Conservation (phyloP, 2,113 vertebrate species). For the Saguinus imperator region DNA sequence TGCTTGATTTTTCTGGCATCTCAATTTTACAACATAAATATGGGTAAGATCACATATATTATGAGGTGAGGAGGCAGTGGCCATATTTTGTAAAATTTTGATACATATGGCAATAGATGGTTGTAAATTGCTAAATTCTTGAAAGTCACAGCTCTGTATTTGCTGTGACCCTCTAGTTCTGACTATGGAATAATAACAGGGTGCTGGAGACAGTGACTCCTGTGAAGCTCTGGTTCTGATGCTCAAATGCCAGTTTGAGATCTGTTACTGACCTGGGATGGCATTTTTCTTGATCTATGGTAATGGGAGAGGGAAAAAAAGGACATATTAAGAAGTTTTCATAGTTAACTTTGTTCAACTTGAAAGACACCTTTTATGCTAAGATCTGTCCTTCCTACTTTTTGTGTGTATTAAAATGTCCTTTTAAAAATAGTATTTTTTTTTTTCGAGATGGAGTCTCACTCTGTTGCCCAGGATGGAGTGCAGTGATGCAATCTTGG, state of each 20-base stretch:
- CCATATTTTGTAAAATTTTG: background rate
- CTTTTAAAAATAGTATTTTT: background rate
- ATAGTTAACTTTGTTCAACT: background rate
- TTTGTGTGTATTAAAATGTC: background rate
- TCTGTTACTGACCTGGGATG: background rate
- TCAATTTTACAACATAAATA: background rate
- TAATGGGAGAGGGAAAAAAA: background rate
- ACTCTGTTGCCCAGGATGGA: no score
- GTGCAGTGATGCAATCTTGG: no score
- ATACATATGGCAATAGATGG: background rate
- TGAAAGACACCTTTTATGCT: slow-evolving; percentile 6
- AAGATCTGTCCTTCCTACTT: background rate
- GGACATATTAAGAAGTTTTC: background rate
- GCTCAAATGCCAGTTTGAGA: background rate
- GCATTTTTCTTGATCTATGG: background rate
- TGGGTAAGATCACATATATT: background rate
- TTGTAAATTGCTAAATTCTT: background rate
- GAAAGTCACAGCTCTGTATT: background rate
- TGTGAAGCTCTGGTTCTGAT: background rate
- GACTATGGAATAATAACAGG: background rate
- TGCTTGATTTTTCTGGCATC: background rate
- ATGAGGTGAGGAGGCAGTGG: background rate
- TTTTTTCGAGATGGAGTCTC: no score
- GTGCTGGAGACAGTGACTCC: background rate
- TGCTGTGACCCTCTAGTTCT: background rate